Evolutionary conservation across 1,140 invertebrate genomes (phyloP).

Genomic region (Lucilia sericata): DNA sequence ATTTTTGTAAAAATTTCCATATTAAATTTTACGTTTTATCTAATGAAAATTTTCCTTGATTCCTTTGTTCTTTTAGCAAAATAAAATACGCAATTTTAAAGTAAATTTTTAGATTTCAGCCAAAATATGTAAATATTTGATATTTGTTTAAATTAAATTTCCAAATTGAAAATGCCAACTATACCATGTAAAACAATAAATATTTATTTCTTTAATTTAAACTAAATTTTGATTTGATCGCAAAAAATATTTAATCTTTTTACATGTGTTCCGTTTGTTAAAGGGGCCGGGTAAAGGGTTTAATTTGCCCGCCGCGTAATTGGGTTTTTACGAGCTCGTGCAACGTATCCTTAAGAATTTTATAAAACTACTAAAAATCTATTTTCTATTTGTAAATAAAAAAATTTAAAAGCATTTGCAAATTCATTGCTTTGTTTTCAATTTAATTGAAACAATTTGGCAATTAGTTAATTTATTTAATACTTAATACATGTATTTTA

Average conservation of each 20-base stretch:
- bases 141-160: not conserved
- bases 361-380: constrained; percentile 20
- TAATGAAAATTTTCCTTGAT: not conserved
- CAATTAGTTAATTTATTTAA: constrained; percentile 18
- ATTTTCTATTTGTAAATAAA: too few species aligned
- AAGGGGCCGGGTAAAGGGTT: not conserved
- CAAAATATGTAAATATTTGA: not conserved
- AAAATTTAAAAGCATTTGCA: not conserved
- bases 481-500: not conserved
- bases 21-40: not conserved
- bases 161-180: not conserved
- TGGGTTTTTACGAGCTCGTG: constrained; percentile 29
- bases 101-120: not conserved
- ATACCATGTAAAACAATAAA: not conserved
- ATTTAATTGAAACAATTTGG: constrained; percentile 1
- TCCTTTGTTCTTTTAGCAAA: not conserved
- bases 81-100: not conserved
- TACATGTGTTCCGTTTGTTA: not conserved
- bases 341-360: constrained; percentile 38
- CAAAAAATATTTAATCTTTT: not conserved
- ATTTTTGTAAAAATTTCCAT: not conserved
- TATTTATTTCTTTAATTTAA: not conserved
- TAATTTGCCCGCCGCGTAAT: constrained; percentile 30
- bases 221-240: not conserved
- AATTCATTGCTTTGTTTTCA: not conserved